These are phyloP conservation scores for Panthera leo DNA, from an alignment of 2,113 vertebrate species.

Conservation along the genomic window DNA sequence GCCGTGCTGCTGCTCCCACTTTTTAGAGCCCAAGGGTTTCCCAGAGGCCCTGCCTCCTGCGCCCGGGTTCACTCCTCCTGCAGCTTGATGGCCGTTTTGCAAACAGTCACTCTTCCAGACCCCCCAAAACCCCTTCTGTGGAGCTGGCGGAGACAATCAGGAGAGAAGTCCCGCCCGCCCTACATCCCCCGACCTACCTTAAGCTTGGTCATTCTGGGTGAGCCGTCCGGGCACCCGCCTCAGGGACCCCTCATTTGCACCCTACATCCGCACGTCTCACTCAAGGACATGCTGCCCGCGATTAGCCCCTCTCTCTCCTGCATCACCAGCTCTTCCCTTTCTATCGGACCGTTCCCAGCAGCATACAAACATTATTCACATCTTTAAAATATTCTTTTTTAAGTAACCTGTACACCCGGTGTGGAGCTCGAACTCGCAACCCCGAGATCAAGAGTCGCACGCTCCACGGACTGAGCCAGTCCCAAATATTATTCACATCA, in stretches of 20 bases:
- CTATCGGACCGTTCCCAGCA: background rate
- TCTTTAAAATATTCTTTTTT: background rate
- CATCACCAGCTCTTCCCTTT: background rate
- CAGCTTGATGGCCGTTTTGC: background rate
- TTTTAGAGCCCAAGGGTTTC: background rate
- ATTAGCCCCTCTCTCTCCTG: no score
- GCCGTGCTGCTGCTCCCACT: rapidly evolving
- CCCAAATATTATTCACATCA: background rate
- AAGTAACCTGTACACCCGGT: background rate
- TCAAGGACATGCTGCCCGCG: background rate
- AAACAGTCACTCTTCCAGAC: background rate
- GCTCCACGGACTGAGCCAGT: background rate
- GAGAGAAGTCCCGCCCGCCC: background rate
- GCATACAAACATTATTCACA: background rate
- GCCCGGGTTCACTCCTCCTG: background rate
- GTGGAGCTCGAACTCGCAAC: background rate
- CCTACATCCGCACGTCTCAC: background rate
- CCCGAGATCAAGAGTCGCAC: background rate
- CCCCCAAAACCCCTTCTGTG: background rate
- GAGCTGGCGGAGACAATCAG: background rate
- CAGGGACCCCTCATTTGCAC: no score
- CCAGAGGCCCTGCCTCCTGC: background rate
- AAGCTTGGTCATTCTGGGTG: background rate
- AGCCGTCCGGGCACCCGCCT: background rate
- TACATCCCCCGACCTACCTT: background rate